These are phyloP conservation scores for Spisula solida DNA, from an alignment of 2,888 invertebrate species.

Conservation along the genomic window DNA sequence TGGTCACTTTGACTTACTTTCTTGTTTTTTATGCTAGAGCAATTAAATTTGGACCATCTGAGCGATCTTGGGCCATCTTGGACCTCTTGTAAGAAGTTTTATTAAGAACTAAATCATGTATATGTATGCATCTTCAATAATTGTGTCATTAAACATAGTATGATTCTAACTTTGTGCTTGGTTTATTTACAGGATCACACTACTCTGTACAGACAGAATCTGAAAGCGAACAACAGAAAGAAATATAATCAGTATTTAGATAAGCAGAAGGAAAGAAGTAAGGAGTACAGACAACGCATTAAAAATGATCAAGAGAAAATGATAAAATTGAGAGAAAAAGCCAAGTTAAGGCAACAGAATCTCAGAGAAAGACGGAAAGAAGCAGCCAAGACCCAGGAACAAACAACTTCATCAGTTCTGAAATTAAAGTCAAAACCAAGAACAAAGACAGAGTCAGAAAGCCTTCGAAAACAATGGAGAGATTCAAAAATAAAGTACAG, in stretches of 20 bases:
- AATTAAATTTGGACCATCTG: too few relatives aligned
- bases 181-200: slow-evolving; percentile 28
- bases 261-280: slow-evolving; percentile 50
- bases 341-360: slow-evolving; percentile 46
- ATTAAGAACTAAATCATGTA: too few relatives aligned
- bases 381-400: slow-evolving; percentile 48
- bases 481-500: slow-evolving; percentile 53
- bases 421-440: slow-evolving; percentile 41
- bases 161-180: neutral
- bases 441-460: slow-evolving; percentile 47
- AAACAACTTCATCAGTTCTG: slow-evolving; percentile 36
- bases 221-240: slow-evolving; percentile 45
- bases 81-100: too few relatives aligned
- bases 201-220: slow-evolving; percentile 48
- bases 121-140: too few relatives aligned
- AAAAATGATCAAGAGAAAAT: slow-evolving; percentile 54
- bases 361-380: slow-evolving; percentile 46
- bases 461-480: slow-evolving; percentile 39
- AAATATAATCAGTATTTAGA: slow-evolving; percentile 56
- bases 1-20: too few relatives aligned
- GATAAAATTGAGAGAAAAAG: slow-evolving; percentile 49
- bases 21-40: too few relatives aligned
- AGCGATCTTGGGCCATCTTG: too few relatives aligned
- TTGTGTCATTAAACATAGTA: too few relatives aligned
- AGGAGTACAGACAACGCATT: slow-evolving; percentile 50